These are phyloP conservation scores for Philereme vetulata DNA, from an alignment of 2,888 invertebrate species.

Conservation along the genomic window DNA sequence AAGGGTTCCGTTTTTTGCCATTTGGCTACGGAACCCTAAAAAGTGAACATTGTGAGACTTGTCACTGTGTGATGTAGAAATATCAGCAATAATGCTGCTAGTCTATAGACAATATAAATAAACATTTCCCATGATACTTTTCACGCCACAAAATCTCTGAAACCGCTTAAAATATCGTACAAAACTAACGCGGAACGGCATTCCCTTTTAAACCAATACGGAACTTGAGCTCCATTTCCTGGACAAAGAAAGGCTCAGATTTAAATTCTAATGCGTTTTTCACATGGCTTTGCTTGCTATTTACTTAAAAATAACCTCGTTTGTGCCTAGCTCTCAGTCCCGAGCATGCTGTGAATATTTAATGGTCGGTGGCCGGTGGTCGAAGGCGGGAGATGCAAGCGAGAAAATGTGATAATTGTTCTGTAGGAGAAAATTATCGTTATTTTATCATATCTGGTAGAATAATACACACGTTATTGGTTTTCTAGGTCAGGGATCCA, in stretches of 20 bases:
- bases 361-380: constrained; percentile 27
- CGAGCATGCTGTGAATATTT: constrained; percentile 41
- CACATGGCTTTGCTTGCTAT: constrained; percentile 38
- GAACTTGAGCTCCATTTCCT: constrained; percentile 16
- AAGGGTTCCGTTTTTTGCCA: too few species aligned
- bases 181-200: background rate
- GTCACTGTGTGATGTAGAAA: too few species aligned
- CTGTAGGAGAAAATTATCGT: too few species aligned
- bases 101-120: too few species aligned
- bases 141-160: background rate
- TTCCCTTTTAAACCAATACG: constrained; percentile 10
- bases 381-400: background rate
- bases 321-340: constrained; percentile 36
- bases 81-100: too few species aligned
- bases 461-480: too few species aligned
- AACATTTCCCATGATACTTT: background rate
- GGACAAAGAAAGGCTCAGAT: constrained; percentile 22
- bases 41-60: too few species aligned
- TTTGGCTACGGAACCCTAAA: too few species aligned
- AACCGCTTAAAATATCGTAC: background rate
- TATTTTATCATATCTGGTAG: too few species aligned
- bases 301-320: constrained; percentile 45
- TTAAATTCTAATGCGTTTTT: constrained; percentile 33
- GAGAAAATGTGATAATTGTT: too few species aligned
- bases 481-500: too few species aligned